Percentiles rank a stretch among this genome's conserved stretches.
These are phyloP conservation scores for Chrysopa pallens DNA, from an alignment of 1,140 invertebrate species.

Conservation along the genomic window DNA sequence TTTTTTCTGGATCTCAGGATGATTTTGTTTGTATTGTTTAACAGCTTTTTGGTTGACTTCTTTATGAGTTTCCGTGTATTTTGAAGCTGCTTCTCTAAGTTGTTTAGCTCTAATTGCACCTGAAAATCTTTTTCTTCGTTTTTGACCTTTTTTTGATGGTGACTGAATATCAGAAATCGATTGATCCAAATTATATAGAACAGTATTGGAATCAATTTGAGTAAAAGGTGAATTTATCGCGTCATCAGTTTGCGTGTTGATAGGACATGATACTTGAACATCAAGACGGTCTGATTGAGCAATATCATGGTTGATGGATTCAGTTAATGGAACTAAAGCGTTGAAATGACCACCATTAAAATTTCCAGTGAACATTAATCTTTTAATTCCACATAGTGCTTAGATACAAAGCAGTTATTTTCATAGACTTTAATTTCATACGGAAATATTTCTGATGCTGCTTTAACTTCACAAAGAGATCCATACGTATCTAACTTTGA, in stretches of 20 bases:
- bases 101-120: constrained; percentile 2
- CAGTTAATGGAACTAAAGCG: neutral
- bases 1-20: neutral
- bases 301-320: neutral
- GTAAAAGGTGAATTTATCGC: neutral
- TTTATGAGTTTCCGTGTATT: neutral
- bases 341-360: constrained; percentile 3
- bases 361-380: constrained; percentile 1
- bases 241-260: neutral
- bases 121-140: constrained; percentile 3
- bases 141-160: constrained; percentile 1
- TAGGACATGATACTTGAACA: too few species aligned
- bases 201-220: too few species aligned
- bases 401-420: neutral
- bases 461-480: constrained; percentile 4
- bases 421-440: too few species aligned
- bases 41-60: too few species aligned
- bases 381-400: constrained; percentile 1
- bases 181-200: too few species aligned
- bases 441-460: neutral
- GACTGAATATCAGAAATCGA: neutral
- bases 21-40: too few species aligned
- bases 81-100: neutral
- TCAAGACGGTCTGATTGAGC: too few species aligned
- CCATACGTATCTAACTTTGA: constrained; percentile 2